A percentile compares a stretch with the other conserved stretches of the same genome.
These are phyloP conservation scores for Halyomorpha halys DNA, from an alignment of 1,140 invertebrate genomes.

Conservation along the genomic window DNA sequence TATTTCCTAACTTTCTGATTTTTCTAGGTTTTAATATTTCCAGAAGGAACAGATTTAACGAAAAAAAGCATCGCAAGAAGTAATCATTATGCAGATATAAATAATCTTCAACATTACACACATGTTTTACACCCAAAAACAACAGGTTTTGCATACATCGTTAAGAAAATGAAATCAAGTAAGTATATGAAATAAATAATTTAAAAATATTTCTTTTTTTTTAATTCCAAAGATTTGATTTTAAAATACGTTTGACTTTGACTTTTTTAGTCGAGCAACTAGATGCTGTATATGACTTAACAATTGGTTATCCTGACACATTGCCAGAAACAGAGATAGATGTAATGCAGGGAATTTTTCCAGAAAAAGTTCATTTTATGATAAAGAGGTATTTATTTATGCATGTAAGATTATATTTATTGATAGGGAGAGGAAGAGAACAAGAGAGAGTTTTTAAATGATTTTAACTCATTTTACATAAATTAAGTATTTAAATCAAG, in stretches of 20 bases:
- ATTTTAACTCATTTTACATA: no score
- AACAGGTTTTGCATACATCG: slow-evolving; percentile 68
- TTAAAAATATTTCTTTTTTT: background rate
- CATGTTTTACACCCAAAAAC: slow-evolving; percentile 75
- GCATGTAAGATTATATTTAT: no score
- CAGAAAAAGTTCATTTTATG: slow-evolving; percentile 61
- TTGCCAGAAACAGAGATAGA: slow-evolving; percentile 59
- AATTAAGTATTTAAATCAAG: no score
- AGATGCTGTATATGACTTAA: slow-evolving; percentile 67
- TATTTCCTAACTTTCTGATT: no score
- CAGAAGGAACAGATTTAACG: slow-evolving; percentile 80
- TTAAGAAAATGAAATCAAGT: slow-evolving; percentile 52
- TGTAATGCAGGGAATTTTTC: slow-evolving; percentile 51
- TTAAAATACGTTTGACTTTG: no score
- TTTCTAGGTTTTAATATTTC: slow-evolving; percentile 65
- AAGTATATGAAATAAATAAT: slow-evolving; percentile 28
- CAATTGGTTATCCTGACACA: slow-evolving; percentile 58
- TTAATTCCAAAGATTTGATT: background rate
- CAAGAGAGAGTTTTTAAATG: no score
- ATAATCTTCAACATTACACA: slow-evolving; percentile 54
- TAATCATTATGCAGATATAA: slow-evolving; percentile 57
- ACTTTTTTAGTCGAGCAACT: slow-evolving; percentile 43
- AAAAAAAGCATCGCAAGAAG: slow-evolving; percentile 57
- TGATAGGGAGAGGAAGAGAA: no score
- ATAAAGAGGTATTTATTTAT: slow-evolving; percentile 49